Conservation (phyloP, 23 tunicate species). For the Aplidium turbinatum region DNA sequence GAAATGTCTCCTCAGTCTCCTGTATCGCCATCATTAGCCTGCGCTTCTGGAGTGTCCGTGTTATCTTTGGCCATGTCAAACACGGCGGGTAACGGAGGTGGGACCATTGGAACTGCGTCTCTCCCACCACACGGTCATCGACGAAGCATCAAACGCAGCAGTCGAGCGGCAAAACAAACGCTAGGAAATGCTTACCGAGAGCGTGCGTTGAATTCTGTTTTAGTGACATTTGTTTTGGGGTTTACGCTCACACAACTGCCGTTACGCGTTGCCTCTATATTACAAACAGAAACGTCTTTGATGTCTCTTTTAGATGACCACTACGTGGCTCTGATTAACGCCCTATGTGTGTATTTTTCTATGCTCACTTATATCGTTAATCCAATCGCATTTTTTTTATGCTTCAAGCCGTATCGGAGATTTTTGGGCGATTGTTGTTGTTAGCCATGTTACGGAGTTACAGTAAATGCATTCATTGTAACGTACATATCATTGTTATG, state of each 20-base stretch:
- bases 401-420: slow-evolving; percentile 57
- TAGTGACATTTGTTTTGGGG: slow-evolving; percentile 41
- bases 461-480: too few relatives aligned
- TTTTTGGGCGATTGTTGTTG: slow-evolving; percentile 61
- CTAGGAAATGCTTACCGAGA: slow-evolving; percentile 48
- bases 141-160: slow-evolving; percentile 14
- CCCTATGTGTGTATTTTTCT: slow-evolving; percentile 51
- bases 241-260: slow-evolving; percentile 69
- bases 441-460: too few relatives aligned
- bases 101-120: slow-evolving; percentile 38
- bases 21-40: slow-evolving; percentile 53
- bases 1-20: slow-evolving; percentile 53
- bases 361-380: slow-evolving; percentile 55
- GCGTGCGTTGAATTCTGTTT: slow-evolving; percentile 42
- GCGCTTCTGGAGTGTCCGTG: slow-evolving; percentile 55
- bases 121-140: slow-evolving; percentile 77
- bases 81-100: slow-evolving; percentile 31
- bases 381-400: slow-evolving; percentile 62
- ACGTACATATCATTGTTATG: too few relatives aligned
- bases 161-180: slow-evolving; percentile 26
- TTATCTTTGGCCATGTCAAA: slow-evolving; percentile 49
- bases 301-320: slow-evolving; percentile 15
- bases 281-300: slow-evolving; percentile 51
- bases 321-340: slow-evolving; percentile 38
- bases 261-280: slow-evolving; percentile 42